Evolutionary conservation across 2,113 vertebrate genomes (phyloP).

Genomic region (Vidua macroura): DNA sequence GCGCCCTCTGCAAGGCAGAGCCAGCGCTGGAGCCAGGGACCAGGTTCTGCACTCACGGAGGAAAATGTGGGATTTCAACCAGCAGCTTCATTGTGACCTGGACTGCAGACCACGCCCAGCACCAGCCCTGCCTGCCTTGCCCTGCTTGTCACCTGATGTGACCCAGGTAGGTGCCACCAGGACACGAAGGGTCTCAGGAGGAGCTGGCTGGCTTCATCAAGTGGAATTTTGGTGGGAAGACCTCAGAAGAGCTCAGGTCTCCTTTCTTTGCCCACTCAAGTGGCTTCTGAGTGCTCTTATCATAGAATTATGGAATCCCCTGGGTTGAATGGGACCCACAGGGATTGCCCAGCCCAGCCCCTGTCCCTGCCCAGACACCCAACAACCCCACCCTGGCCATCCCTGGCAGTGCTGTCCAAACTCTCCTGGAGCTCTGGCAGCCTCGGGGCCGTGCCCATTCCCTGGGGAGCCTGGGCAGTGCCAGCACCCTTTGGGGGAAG

Average conservation of each 20-base stretch:
- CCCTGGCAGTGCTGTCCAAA: fast-evolving
- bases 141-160: fast-evolving
- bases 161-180: fast-evolving
- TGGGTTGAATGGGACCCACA: not conserved
- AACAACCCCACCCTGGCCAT: not conserved
- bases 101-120: not conserved
- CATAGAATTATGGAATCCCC: not conserved
- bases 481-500: not conserved
- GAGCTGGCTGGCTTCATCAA: not conserved
- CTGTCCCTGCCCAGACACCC: fast-evolving
- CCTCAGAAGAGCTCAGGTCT: not conserved
- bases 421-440: not conserved
- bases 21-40: not conserved
- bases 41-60: not conserved
- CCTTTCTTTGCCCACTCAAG: not conserved
- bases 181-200: not conserved
- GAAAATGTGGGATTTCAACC: fast-evolving
- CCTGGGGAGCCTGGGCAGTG: not conserved
- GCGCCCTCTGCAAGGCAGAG: not conserved
- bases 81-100: not conserved
- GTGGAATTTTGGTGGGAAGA: not conserved
- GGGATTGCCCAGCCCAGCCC: fast-evolving
- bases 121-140: not conserved
- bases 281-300: not conserved
- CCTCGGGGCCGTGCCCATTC: not conserved